phyloP scores from a whole-genome alignment of 2,888 invertebrate genomes.

The Ditula angustiorana region DNA sequence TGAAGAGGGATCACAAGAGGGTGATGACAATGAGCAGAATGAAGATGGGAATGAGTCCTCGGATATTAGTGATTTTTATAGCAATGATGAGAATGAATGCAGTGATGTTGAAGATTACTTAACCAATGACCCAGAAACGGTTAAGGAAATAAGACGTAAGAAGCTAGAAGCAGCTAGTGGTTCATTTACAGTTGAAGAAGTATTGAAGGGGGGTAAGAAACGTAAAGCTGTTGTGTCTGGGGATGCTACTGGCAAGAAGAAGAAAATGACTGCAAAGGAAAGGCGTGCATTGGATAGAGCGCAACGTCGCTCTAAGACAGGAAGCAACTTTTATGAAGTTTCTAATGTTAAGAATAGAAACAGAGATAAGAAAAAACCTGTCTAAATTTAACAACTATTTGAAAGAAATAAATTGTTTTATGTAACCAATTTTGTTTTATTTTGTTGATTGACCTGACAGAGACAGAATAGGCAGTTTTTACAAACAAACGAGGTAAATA shows the following conservation, averaged over 20 bases:
- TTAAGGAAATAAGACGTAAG: conserved; percentile 76
- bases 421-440: conserved; percentile 4
- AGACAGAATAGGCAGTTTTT: too few relatives aligned
- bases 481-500: too few relatives aligned
- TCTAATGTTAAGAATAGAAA: conserved; percentile 95
- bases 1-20: conserved; percentile 57
- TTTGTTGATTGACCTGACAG: too few relatives aligned
- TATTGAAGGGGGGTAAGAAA: conserved; percentile 71
- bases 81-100: conserved; percentile 86
- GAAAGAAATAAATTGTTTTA: conserved; percentile 44
- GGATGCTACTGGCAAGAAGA: conserved; percentile 54
- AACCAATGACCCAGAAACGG: conserved; percentile 75
- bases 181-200: conserved; percentile 82
- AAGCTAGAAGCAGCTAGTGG: conserved; percentile 83
- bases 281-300: conserved; percentile 90
- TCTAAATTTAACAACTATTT: conserved; percentile 38
- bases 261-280: conserved; percentile 91
- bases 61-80: conserved; percentile 88
- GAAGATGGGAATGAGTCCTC: conserved; percentile 85
- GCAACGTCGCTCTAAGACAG: conserved; percentile 92
- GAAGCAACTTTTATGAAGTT: conserved; percentile 95
- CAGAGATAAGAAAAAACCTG: conserved; percentile 87
- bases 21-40: conserved; percentile 56
- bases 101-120: conserved; percentile 82
- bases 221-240: conserved; percentile 54